These are phyloP conservation scores for Kryptopterus vitreolus DNA, from an alignment of 2,797 vertebrate species.

Conservation along the genomic window DNA sequence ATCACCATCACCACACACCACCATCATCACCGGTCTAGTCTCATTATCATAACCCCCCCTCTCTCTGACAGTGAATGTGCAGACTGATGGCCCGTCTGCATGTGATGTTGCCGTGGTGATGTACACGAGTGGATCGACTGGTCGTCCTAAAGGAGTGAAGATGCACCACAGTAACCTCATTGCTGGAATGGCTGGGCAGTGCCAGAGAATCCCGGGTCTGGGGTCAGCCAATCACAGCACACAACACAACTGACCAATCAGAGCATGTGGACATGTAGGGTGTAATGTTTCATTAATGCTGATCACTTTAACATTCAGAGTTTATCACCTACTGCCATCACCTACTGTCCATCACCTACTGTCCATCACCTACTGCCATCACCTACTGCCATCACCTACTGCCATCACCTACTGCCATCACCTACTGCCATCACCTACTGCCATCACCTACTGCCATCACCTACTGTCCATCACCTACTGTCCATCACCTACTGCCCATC, in stretches of 20 bases:
- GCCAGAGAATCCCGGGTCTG: slow-evolving; percentile 82
- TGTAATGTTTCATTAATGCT: not conserved
- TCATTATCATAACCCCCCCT: too few relatives aligned
- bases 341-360: too few relatives aligned
- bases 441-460: too few relatives aligned
- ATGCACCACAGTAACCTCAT: slow-evolving; percentile 85
- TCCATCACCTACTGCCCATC: too few relatives aligned
- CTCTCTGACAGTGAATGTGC: slow-evolving; percentile 62
- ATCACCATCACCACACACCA: too few relatives aligned
- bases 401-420: too few relatives aligned
- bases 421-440: too few relatives aligned
- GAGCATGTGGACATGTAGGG: not conserved
- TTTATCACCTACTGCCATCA: too few relatives aligned
- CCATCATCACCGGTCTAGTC: too few relatives aligned
- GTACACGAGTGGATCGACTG: slow-evolving; percentile 88
- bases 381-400: too few relatives aligned
- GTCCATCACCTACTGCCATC: too few relatives aligned
- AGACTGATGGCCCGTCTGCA: slow-evolving; percentile 70
- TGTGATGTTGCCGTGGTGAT: slow-evolving; percentile 84
- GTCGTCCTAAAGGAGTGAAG: slow-evolving; percentile 85
- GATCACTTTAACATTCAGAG: not conserved
- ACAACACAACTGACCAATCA: not conserved
- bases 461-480: too few relatives aligned
- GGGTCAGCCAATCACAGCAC: slow-evolving; percentile 70
- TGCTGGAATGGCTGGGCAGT: slow-evolving; percentile 85